These are phyloP conservation scores for Syndactyla subalaris DNA, from an alignment of 2,797 vertebrate genomes.

Conservation along the genomic window DNA sequence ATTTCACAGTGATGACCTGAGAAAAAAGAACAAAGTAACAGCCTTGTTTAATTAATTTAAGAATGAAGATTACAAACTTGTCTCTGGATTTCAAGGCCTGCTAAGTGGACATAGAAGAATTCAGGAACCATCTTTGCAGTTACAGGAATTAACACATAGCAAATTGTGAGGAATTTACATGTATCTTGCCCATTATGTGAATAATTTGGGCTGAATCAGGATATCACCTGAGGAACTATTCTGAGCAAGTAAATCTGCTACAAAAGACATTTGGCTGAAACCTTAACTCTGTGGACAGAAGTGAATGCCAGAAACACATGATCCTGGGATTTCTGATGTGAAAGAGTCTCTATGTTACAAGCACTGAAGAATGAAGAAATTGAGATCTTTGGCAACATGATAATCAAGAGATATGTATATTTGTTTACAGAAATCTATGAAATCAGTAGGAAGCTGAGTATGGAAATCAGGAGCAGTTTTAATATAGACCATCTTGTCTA, in stretches of 20 bases:
- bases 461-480: neutral
- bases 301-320: neutral
- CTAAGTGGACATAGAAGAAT: neutral
- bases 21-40: neutral
- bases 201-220: neutral
- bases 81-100: neutral
- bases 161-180: neutral
- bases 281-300: neutral
- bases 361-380: neutral
- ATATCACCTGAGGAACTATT: neutral
- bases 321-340: neutral
- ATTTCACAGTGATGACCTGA: slow-evolving; percentile 88
- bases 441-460: neutral
- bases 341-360: neutral
- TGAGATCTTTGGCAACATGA: neutral
- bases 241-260: neutral
- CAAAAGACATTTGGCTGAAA: neutral
- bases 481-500: neutral
- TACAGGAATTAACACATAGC: neutral
- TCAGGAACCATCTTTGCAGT: neutral
- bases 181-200: neutral
- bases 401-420: neutral
- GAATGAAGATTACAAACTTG: neutral
- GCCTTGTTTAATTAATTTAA: neutral
- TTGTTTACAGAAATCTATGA: neutral